phyloP scores from a whole-genome alignment of 2,797 vertebrate genomes.

The Knipowitschia caucasica region DNA sequence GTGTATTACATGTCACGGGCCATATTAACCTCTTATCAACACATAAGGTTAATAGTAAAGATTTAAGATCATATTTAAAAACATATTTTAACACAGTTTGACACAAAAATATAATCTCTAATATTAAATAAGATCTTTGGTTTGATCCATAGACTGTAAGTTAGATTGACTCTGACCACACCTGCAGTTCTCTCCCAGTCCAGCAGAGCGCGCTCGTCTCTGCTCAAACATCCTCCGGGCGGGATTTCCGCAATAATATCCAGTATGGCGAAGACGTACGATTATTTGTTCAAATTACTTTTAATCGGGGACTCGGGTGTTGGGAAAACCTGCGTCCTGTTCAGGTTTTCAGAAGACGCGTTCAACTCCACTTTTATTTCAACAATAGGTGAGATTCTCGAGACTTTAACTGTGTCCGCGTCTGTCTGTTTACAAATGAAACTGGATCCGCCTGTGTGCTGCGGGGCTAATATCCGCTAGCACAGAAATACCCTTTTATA shows the following conservation, averaged over 20 bases:
- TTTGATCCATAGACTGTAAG: too few relatives aligned
- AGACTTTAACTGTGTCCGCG: not conserved
- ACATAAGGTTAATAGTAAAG: too few relatives aligned
- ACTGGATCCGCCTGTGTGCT: conserved; percentile 53
- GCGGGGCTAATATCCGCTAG: conserved; percentile 23
- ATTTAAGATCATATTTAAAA: too few relatives aligned
- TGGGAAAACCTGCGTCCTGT: conserved; percentile 94
- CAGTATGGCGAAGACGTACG: conserved; percentile 98
- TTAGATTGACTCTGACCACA: too few relatives aligned
- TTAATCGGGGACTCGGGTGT: conserved; percentile 95
- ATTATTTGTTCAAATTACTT: conserved; percentile 97
- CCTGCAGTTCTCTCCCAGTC: conserved; percentile 21
- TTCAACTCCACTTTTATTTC: conserved; percentile 98
- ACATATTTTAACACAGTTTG: too few relatives aligned
- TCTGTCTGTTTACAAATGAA: conserved; percentile 40
- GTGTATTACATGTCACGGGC: too few relatives aligned
- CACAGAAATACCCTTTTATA: conserved; percentile 7
- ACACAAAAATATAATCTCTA: too few relatives aligned
- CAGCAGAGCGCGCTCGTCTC: conserved; percentile 65
- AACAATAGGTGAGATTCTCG: conserved; percentile 84
- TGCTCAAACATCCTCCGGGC: conserved; percentile 61
- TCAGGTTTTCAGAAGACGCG: conserved; percentile 96
- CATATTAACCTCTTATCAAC: too few relatives aligned
- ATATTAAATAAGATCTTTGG: too few relatives aligned
- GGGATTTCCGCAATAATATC: conserved; percentile 82